Percentiles rank a stretch among this genome's conserved stretches.
Conservation (phyloP, 2,888 invertebrate species). For the Ormyrus pomaceus region DNA sequence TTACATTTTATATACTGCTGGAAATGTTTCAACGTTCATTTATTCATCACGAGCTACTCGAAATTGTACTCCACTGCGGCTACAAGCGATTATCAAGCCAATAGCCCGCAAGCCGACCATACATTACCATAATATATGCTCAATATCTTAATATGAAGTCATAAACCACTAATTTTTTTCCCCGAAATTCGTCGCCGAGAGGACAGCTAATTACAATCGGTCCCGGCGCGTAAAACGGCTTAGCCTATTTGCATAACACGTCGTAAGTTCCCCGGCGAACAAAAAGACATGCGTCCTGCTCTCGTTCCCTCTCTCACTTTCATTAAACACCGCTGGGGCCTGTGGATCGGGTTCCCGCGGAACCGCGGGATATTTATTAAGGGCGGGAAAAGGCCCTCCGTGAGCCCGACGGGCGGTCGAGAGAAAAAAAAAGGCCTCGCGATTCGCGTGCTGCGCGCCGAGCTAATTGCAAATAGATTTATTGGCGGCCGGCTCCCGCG, state of each 20-base stretch:
- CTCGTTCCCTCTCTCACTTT: constrained; percentile 57
- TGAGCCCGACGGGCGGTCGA: constrained; percentile 67
- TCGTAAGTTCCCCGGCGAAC: constrained; percentile 29
- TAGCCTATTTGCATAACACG: constrained; percentile 72
- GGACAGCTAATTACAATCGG: constrained; percentile 68
- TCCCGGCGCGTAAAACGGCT: constrained; percentile 67
- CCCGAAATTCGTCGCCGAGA: constrained; percentile 29
- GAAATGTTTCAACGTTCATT: no score
- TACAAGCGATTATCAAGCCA: not conserved
- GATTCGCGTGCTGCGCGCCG: constrained; percentile 63
- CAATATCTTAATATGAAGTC: constrained; percentile 33
- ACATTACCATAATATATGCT: constrained; percentile 8
- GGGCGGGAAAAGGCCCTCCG: constrained; percentile 58
- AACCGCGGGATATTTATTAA: constrained; percentile 65
- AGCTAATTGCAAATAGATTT: constrained; percentile 75
- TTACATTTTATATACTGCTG: no score
- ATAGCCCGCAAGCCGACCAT: not conserved
- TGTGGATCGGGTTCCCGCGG: constrained; percentile 66
- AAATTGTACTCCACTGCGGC: no score
- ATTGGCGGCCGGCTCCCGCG: constrained; percentile 62
- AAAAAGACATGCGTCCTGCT: not conserved
- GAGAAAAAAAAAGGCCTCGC: constrained; percentile 57
- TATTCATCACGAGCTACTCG: no score
- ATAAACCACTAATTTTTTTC: constrained; percentile 22
- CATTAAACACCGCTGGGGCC: constrained; percentile 67